These are phyloP conservation scores for Nycteola revayana DNA, from an alignment of 2,888 invertebrate species.

Conservation along the genomic window DNA sequence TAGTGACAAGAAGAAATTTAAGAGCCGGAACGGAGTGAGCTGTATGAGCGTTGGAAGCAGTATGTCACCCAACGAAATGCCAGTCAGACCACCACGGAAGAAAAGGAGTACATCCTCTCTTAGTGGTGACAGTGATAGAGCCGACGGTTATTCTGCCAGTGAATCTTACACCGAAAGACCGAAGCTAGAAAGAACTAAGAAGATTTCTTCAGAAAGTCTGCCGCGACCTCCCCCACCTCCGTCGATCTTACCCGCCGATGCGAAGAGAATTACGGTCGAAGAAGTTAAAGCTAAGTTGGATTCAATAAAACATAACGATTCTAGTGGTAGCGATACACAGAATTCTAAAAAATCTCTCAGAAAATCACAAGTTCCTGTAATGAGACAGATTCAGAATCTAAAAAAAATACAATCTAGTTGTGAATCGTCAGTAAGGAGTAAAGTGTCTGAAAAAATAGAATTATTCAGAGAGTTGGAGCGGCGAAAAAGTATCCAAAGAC, in stretches of 20 bases:
- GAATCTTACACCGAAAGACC: slow-evolving; percentile 73
- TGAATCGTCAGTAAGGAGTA: slow-evolving; percentile 72
- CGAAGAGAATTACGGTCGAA: slow-evolving; percentile 72
- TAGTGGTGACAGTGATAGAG: slow-evolving; percentile 83
- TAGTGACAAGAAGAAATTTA: slow-evolving; percentile 81
- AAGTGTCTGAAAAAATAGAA: slow-evolving; percentile 78
- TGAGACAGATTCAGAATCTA: slow-evolving; percentile 32
- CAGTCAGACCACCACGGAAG: slow-evolving; percentile 88
- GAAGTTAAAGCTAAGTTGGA: slow-evolving; percentile 83
- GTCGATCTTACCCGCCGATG: slow-evolving; percentile 56
- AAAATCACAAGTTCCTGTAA: slow-evolving; percentile 41
- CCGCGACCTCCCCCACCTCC: slow-evolving; percentile 73
- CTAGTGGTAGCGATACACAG: slow-evolving; percentile 75
- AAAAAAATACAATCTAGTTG: slow-evolving; percentile 53
- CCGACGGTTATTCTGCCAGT: slow-evolving; percentile 73
- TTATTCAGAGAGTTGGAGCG: slow-evolving; percentile 73
- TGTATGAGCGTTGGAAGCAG: slow-evolving; percentile 89
- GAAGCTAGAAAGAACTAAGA: slow-evolving; percentile 80
- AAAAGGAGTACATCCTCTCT: slow-evolving; percentile 86
- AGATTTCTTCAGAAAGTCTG: slow-evolving; percentile 77
- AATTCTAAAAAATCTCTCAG: slow-evolving; percentile 73
- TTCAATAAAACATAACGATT: slow-evolving; percentile 68
- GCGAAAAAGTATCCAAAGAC: slow-evolving; percentile 71
- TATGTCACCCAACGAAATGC: slow-evolving; percentile 70
- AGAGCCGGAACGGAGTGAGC: slow-evolving; percentile 88